These are phyloP conservation scores for Peromyscus aztecus DNA, from an alignment of 2,797 vertebrate genomes.

Conservation along the genomic window DNA sequence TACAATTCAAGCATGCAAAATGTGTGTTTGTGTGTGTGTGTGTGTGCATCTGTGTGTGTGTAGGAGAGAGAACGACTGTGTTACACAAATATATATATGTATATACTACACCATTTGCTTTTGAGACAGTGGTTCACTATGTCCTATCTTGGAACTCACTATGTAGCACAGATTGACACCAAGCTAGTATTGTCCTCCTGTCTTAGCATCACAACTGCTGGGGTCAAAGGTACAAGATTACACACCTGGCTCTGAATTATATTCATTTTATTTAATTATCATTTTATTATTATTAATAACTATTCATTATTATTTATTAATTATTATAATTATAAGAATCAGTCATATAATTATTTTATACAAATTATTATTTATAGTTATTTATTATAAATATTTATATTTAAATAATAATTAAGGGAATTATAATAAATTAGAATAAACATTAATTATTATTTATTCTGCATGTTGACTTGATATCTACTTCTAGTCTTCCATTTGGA, in stretches of 20 bases:
- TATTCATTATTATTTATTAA: background rate
- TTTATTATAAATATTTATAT: too few relatives aligned
- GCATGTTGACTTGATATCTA: background rate
- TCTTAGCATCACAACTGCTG: background rate
- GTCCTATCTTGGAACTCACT: background rate
- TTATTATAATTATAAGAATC: too few relatives aligned
- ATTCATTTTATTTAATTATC: background rate
- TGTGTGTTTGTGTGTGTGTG: background rate
- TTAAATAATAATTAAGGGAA: too few relatives aligned
- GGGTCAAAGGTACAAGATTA: background rate
- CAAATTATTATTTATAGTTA: too few relatives aligned
- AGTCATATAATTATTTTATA: too few relatives aligned
- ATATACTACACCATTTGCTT: background rate
- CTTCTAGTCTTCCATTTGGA: background rate
- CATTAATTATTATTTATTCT: background rate
- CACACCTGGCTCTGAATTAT: background rate
- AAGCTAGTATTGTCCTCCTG: background rate
- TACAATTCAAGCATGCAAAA: background rate
- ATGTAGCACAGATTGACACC: background rate
- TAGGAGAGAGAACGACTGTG: background rate
- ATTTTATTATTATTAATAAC: background rate
- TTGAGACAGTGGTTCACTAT: background rate
- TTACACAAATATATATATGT: background rate
- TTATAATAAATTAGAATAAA: too few relatives aligned
- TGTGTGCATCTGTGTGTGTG: background rate